phyloP scores from a whole-genome alignment of 2,797 vertebrate genomes.

The Phrynocephalus vlangalii region DNA sequence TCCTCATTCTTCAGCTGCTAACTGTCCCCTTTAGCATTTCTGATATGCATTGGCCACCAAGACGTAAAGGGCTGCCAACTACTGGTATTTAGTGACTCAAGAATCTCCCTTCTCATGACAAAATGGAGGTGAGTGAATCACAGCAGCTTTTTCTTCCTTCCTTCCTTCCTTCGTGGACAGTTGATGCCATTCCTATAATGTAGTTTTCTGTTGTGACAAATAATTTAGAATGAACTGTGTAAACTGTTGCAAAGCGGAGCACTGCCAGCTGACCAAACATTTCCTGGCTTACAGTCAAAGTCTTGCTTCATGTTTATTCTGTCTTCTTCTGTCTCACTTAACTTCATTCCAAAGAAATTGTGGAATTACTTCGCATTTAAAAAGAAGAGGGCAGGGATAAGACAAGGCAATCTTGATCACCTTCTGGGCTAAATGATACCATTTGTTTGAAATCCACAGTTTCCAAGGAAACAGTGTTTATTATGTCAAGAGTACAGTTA shows the following conservation, averaged over 20 bases:
- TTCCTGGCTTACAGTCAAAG: conserved; percentile 17
- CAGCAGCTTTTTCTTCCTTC: neutral
- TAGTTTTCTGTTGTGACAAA: conserved; percentile 16
- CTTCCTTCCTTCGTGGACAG: neutral
- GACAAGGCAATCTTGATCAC: conserved; percentile 6
- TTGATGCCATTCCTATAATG: neutral
- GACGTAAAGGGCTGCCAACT: neutral
- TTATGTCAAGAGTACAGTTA: conserved; percentile 16
- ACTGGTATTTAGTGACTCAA: neutral
- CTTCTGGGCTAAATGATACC: conserved; percentile 20
- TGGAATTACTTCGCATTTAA: conserved; percentile 25
- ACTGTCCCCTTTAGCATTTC: neutral
- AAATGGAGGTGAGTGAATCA: neutral
- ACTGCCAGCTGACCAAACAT: conserved; percentile 19
- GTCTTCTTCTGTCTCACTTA: conserved; percentile 16
- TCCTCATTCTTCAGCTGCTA: no score
- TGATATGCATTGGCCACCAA: neutral
- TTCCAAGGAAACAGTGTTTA: conserved; percentile 26
- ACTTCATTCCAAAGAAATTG: neutral
- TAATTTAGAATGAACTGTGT: conserved; percentile 9
- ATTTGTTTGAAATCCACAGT: conserved; percentile 2
- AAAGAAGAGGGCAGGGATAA: conserved; percentile 4
- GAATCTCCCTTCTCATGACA: neutral
- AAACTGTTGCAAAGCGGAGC: conserved; percentile 18
- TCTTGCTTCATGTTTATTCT: conserved; percentile 13